Conservation (phyloP, 2,888 invertebrate genomes). For the Pollenia amentaria region DNA sequence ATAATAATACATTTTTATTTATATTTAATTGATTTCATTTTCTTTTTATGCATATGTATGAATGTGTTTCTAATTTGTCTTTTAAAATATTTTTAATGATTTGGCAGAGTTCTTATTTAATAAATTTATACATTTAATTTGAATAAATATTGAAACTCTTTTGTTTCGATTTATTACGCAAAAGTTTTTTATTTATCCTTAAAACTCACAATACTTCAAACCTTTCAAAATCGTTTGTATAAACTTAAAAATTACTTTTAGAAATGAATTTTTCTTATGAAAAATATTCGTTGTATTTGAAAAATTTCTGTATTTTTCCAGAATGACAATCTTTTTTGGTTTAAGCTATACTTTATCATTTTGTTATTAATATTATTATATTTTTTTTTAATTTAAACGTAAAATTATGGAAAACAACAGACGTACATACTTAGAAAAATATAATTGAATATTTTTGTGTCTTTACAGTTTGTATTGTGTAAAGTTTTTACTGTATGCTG, state of each 20-base stretch:
- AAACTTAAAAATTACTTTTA: constrained; percentile 18
- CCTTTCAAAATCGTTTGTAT: constrained; percentile 10
- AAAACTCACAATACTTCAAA: background rate
- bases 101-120: constrained; percentile 54
- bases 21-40: constrained; percentile 66
- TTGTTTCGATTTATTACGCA: constrained; percentile 28
- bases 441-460: too few relatives aligned
- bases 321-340: constrained; percentile 23
- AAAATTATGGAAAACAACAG: too few relatives aligned
- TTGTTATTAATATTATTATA: background rate
- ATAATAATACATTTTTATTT: constrained; percentile 55
- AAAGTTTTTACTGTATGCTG: too few relatives aligned
- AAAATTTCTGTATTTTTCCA: constrained; percentile 59
- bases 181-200: background rate
- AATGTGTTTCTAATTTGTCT: constrained; percentile 67
- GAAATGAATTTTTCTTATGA: constrained; percentile 56
- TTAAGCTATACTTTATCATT: background rate
- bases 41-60: constrained; percentile 74
- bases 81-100: constrained; percentile 46
- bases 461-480: too few relatives aligned
- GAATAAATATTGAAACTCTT: constrained; percentile 50
- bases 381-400: too few relatives aligned
- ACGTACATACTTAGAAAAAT: too few relatives aligned
- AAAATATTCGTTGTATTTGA: constrained; percentile 75
- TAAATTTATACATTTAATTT: constrained; percentile 33